Conservation (phyloP, 2,113 vertebrate species). For the Mionectes macconnelli region DNA sequence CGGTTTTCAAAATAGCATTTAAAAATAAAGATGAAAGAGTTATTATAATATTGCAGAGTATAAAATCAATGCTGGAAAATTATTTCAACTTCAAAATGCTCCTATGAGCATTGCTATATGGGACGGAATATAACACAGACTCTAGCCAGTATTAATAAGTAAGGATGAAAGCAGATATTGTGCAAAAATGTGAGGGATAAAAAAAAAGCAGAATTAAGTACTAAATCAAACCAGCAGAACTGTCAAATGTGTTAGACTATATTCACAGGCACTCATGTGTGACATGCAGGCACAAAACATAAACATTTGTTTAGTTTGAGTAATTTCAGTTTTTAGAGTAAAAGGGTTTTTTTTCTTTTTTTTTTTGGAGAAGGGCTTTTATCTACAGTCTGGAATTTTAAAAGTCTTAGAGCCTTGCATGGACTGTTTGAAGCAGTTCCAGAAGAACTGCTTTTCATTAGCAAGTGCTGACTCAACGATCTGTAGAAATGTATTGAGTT, state of each 20-base stretch:
- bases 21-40: conserved; percentile 39
- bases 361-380: conserved; percentile 4
- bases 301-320: conserved; percentile 61
- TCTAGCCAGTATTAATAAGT: conserved; percentile 17
- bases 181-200: background rate
- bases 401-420: conserved; percentile 44
- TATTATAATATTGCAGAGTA: background rate
- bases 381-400: conserved; percentile 48
- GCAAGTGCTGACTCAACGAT: conserved; percentile 54
- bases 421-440: conserved; percentile 58
- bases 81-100: conserved; percentile 43
- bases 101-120: background rate
- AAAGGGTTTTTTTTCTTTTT: background rate
- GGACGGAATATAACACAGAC: background rate
- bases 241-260: conserved; percentile 68
- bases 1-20: conserved; percentile 30
- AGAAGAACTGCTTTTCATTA: conserved; percentile 60
- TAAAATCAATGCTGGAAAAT: conserved; percentile 5
- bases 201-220: conserved; percentile 19
- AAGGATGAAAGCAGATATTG: conserved; percentile 52
- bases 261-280: conserved; percentile 61
- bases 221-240: conserved; percentile 52
- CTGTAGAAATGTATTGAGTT: conserved; percentile 9
- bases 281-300: conserved; percentile 57
- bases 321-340: conserved; percentile 8